Percentiles rank a stretch among this genome's conserved stretches.
Evolutionary conservation across 2,113 vertebrate genomes (phyloP).

Genomic region (Osmerus eperlanus): DNA sequence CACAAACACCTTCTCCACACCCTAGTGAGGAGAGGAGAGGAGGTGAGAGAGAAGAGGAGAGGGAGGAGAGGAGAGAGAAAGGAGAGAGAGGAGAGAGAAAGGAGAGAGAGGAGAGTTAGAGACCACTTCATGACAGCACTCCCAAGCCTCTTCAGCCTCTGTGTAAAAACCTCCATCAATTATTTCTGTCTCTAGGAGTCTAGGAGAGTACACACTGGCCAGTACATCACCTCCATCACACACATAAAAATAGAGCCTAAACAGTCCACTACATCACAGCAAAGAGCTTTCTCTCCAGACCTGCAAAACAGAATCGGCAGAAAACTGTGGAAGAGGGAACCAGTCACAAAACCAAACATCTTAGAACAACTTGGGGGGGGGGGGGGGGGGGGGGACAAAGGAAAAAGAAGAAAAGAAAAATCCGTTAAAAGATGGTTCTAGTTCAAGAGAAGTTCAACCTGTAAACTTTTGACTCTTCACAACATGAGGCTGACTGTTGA

Average conservation of each 20-base stretch:
- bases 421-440: no score
- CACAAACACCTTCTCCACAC: constrained; percentile 83
- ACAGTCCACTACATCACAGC: no score
- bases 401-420: no score
- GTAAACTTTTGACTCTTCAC: no score
- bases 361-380: background rate
- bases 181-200: constrained; percentile 48
- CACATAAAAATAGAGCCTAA: constrained; percentile 53
- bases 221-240: constrained; percentile 49
- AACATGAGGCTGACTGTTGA: no score
- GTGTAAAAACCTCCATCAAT: constrained; percentile 65
- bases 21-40: constrained; percentile 64
- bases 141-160: constrained; percentile 37
- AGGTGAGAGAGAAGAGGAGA: constrained; percentile 1
- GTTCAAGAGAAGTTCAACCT: no score
- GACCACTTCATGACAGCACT: constrained; percentile 10
- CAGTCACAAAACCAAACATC: no score
- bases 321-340: no score
- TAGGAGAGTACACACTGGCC: constrained; percentile 17
- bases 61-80: background rate
- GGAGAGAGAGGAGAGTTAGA: constrained; percentile 1
- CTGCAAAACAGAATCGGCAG: no score
- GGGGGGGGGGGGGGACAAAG: background rate
- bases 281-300: no score
- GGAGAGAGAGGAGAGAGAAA: background rate